Conservation (phyloP, 2,888 invertebrate species). For the Altica lythri region DNA sequence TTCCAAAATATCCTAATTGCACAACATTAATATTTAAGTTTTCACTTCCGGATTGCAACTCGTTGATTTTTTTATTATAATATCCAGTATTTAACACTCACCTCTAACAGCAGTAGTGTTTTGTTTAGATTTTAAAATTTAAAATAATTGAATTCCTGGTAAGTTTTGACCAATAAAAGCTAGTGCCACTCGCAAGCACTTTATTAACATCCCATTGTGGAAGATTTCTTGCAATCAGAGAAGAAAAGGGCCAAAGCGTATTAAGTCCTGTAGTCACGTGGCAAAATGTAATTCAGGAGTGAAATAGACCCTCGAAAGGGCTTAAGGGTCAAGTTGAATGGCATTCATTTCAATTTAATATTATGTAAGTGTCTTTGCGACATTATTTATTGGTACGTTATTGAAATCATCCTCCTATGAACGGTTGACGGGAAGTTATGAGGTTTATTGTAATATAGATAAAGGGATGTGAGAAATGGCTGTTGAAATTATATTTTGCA, state of each 20-base stretch:
- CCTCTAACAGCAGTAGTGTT: no score
- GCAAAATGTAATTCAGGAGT: conserved; percentile 34
- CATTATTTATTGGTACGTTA: conserved; percentile 35
- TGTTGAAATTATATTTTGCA: no score
- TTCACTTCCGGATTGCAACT: no score
- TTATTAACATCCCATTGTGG: conserved; percentile 32
- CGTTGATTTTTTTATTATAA: no score
- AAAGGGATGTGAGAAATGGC: no score
- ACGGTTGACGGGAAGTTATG: background rate
- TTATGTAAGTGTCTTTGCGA: conserved; percentile 36
- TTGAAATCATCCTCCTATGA: conserved; percentile 23
- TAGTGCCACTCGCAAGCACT: conserved; percentile 16
- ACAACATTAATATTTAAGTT: no score
- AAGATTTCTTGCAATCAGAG: conserved; percentile 13
- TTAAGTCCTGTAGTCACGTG: conserved; percentile 36
- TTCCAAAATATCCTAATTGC: no score
- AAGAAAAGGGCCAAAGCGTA: conserved; percentile 29
- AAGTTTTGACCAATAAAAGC: no score
- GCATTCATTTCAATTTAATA: conserved; percentile 38
- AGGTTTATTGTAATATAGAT: no score
- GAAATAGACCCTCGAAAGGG: conserved; percentile 34
- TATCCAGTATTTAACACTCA: no score
- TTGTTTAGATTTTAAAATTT: no score
- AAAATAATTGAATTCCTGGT: no score
- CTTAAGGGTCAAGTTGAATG: conserved; percentile 35